Conservation (phyloP, 2,113 vertebrate genomes). For the Lanius collurio region DNA sequence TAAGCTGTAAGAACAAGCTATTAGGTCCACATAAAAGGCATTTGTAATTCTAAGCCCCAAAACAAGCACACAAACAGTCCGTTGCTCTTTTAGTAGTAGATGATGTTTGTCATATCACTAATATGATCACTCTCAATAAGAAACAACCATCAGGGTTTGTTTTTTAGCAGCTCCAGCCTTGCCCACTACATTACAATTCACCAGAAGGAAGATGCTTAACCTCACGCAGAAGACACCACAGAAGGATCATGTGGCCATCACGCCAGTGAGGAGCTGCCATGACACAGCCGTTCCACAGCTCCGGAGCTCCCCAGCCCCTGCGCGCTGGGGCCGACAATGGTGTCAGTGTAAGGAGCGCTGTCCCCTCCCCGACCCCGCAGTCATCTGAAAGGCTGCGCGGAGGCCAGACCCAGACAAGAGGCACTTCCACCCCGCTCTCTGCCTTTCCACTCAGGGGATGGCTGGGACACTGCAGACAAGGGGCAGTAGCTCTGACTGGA, state of each 20-base stretch:
- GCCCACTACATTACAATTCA: neutral
- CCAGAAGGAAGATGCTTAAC: neutral
- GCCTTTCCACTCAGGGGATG: accelerated
- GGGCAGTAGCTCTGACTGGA: neutral
- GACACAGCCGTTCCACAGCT: neutral
- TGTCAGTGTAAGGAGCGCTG: neutral
- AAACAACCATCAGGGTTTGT: neutral
- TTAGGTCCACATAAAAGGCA: neutral
- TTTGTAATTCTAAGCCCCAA: neutral
- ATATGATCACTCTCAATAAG: neutral
- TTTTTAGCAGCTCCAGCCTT: neutral
- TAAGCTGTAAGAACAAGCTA: neutral
- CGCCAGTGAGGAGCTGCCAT: neutral
- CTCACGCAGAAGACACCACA: neutral
- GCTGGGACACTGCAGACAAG: neutral
- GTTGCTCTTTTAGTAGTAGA: neutral
- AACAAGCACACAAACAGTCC: neutral
- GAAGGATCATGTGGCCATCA: conserved; percentile 46
- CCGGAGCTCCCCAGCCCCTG: neutral
- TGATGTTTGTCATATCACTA: neutral
- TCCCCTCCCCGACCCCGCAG: neutral
- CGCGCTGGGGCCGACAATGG: neutral
- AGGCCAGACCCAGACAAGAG: neutral
- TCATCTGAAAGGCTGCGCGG: neutral
- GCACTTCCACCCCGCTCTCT: accelerated